phyloP scores from a whole-genome alignment of 2,113 vertebrate species.

The Tympanuchus pallidicinctus region DNA sequence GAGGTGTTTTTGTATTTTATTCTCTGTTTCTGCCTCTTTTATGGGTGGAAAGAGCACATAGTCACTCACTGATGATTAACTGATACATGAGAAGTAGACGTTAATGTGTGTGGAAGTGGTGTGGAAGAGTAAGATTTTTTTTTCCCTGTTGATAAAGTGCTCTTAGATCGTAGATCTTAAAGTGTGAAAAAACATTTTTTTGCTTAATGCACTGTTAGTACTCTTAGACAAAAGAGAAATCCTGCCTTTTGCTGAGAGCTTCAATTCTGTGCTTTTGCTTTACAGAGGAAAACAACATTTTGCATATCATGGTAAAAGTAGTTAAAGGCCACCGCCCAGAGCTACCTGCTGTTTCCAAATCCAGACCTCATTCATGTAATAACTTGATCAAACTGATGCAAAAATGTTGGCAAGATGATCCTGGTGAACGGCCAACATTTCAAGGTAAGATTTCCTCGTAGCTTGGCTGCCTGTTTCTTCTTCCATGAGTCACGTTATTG shows the following conservation, averaged over 20 bases:
- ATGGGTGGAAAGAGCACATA: not conserved
- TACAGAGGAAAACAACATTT: constrained; percentile 95
- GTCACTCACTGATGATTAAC: not conserved
- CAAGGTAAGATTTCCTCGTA: constrained; percentile 84
- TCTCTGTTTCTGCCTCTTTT: not conserved
- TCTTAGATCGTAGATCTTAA: not conserved
- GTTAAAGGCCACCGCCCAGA: constrained; percentile 94
- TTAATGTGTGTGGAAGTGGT: not conserved
- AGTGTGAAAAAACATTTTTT: not conserved
- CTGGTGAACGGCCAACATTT: constrained; percentile 89
- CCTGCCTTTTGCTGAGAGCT: not conserved
- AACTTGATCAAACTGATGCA: constrained; percentile 92
- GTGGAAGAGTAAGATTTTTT: not conserved
- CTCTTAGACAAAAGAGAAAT: not conserved
- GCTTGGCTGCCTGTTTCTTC: constrained; percentile 17
- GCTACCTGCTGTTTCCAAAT: constrained; percentile 85
- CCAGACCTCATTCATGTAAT: constrained; percentile 85
- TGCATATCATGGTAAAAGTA: constrained; percentile 98
- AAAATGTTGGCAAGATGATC: constrained; percentile 89
- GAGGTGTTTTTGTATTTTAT: not conserved
- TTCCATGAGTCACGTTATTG: constrained; percentile 40
- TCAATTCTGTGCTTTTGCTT: not conserved
- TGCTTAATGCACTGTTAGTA: not conserved
- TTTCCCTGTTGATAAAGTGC: not conserved
- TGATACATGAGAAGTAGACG: not conserved